Percentiles rank a stretch among this genome's conserved stretches.
These are phyloP conservation scores for Idaea dimidiata DNA, from an alignment of 2,888 invertebrate species.

Conservation along the genomic window DNA sequence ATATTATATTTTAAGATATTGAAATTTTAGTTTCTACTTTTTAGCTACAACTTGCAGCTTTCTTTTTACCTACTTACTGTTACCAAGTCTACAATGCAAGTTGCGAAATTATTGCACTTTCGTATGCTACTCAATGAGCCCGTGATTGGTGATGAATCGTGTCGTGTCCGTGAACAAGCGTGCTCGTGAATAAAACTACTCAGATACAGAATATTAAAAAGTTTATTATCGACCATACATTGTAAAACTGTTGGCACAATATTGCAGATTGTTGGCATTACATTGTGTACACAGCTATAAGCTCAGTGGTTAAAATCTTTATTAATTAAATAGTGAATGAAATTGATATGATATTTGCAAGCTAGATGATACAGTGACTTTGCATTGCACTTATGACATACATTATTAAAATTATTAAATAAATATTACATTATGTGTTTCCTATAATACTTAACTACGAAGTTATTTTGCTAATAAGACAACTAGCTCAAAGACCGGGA, in stretches of 20 bases:
- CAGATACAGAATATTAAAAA: slow-evolving; percentile 59
- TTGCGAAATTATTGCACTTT: neutral
- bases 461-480: no score
- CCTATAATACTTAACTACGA: no score
- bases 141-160: neutral
- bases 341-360: slow-evolving; percentile 5
- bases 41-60: no score
- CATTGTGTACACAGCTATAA: slow-evolving; percentile 22
- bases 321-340: slow-evolving; percentile 7
- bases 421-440: neutral
- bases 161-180: slow-evolving; percentile 21
- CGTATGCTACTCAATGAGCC: neutral
- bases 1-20: neutral
- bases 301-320: slow-evolving; percentile 10
- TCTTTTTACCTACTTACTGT: neutral
- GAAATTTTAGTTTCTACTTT: neutral
- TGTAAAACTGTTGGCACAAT: slow-evolving; percentile 70
- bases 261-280: slow-evolving; percentile 48
- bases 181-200: slow-evolving; percentile 41
- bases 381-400: neutral
- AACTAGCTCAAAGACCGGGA: no score
- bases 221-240: slow-evolving; percentile 71
- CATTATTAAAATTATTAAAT: neutral
- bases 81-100: neutral
- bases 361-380: neutral